Base-by-base conservation (phyloP, 2,888 invertebrate species). In the Philereme transversata region DNA sequence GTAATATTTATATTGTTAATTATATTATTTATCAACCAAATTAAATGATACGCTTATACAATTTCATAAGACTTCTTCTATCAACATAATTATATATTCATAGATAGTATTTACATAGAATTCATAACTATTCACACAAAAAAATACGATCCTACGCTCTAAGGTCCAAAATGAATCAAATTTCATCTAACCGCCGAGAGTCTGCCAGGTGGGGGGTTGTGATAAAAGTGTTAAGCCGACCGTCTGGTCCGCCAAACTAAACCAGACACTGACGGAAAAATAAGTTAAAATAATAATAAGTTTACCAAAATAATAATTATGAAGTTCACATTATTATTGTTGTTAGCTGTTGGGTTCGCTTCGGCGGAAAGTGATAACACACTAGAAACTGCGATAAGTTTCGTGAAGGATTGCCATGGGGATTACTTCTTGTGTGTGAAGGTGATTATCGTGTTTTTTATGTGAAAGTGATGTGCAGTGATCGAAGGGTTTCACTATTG, bases 401-500 rank as follows among this genome's bases (percentile, higher is more conserved):
- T 96, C 83, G 90, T 96, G 66, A 94, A 95, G 89, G 95, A 95
- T 77, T 96, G 96, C 85, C 92, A 93, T 73, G 94, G 94, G 75
- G 95, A 95, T 73, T 93, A 96, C 84, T 88, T 94, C 67, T 81
- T 95, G 74, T 96, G 96, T 91, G 92, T 96, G 76, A 96, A 96
- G 94, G 96, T 96, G 77, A 91, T 90, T 89, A 85, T 77, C 4
- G 34, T 34, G 47, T 76, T 71, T 22, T 77, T 75, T 6, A 46
- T 46, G 90, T 88, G 90, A 90, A 89, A 91, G 90, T 90, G 91
- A 63, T 58, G 74, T 78, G 76, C 57, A 66, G 67, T 72, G 74
- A 60, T 61, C 65, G 72, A 64, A 63, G 61, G 71, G 60, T 74
- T 73, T 71, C 65, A 69, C 69, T 69, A 45, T 65, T 48, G 57